Evolutionary conservation across 1,140 invertebrate genomes (phyloP).

Genomic region (Drosophila pallidifrons): DNA sequence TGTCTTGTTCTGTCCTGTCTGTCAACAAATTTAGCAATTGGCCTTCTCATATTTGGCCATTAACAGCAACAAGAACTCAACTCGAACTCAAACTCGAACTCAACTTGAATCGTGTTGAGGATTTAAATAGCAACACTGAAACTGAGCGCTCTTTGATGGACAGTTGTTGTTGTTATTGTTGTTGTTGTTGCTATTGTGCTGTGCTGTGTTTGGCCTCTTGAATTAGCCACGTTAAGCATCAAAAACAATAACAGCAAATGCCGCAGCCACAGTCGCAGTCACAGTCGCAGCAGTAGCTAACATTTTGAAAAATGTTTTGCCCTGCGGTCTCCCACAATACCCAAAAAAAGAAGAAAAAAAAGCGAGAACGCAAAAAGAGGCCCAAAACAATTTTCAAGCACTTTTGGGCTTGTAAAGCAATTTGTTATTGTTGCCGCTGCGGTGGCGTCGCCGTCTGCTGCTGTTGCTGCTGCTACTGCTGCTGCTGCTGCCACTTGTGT

Average conservation of each 20-base stretch:
- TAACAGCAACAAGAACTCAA: background rate
- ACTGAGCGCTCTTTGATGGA: background rate
- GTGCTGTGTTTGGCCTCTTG: background rate
- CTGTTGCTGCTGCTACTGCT: conserved; percentile 13
- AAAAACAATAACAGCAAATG: conserved; percentile 9
- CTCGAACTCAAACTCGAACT: background rate
- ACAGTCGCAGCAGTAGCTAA: conserved; percentile 23
- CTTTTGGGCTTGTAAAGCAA: conserved; percentile 53
- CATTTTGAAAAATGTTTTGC: conserved; percentile 49
- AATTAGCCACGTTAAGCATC: conserved; percentile 10
- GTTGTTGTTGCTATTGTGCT: background rate
- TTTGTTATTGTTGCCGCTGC: conserved; percentile 65
- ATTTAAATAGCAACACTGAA: background rate
- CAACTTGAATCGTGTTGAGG: background rate
- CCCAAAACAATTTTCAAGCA: conserved; percentile 61
- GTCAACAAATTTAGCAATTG: conserved; percentile 43
- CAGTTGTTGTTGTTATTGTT: background rate
- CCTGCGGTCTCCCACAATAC: background rate
- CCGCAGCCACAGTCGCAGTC: background rate
- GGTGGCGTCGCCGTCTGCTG: background rate
- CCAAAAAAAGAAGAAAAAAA: background rate
- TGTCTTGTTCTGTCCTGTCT: background rate
- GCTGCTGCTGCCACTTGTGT: conserved; percentile 27
- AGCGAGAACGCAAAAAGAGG: background rate
- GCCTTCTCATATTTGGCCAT: conserved; percentile 27